Evolutionary conservation across 2,888 invertebrate species (phyloP), one percentile per base, ranked within the genome.

Genomic region (Asteroscopus sphinx): DNA sequence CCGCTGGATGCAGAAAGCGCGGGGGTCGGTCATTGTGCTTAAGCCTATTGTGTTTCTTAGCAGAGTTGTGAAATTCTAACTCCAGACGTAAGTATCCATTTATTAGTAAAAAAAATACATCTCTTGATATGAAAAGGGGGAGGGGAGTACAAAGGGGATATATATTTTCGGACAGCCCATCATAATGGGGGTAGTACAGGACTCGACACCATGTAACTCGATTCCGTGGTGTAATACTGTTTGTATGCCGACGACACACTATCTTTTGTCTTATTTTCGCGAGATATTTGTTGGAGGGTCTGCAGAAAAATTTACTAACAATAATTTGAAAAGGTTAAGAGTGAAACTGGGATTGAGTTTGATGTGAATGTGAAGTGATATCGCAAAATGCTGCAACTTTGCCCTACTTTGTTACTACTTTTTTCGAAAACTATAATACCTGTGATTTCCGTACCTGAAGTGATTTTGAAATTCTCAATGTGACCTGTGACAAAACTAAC

Each of bases 171-270:
- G 59, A 16, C 12, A 35, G 40, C 47, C 21, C 21, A 6, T 21
- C 21, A 64, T 71, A 70, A 69, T 68, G 48, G 57, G 52, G 62
- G 73, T 71, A 40, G 59, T 58, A 73, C 77, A 82, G 78, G 79
- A 80, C 76, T 82, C 78, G 80, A 81, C 83, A 81, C 79, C 79
- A 79, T 81, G 89, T 87, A 89, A 90, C 83, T 77, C 77, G 88
- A 90, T 82, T 82, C 88, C 80, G 62, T 65, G 74, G 80, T 82
- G 83, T 89, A 83, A 83, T 81, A 82, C 79, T 87, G 86, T 88
- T 86, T 88, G 83, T 88, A 83, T 84, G 82, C 81, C 71, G 77
- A 77, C 74, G 81, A 83, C 79, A 80, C 78, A 80, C 81, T 86
- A 80, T 82, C 80, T 83, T 85, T 88, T 87, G 86, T 88, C 76